Conservation (phyloP, 2,888 invertebrate species). For the Leucoma salicis region DNA sequence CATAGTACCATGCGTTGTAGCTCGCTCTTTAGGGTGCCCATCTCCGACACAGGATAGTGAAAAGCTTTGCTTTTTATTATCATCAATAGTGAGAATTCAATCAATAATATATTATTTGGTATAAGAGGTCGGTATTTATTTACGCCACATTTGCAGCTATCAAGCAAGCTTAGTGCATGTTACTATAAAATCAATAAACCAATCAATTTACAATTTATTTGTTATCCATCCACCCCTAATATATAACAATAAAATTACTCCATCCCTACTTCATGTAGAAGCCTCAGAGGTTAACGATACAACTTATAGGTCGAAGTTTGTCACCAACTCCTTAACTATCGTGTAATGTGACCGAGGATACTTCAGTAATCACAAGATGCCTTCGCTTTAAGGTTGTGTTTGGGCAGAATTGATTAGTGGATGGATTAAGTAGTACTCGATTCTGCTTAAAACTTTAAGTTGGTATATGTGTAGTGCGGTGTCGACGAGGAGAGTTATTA, state of each 20-base stretch:
- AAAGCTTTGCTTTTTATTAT: too few species aligned
- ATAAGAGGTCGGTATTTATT: too few species aligned
- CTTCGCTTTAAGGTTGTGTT: conserved; percentile 31
- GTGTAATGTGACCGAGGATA: conserved; percentile 48
- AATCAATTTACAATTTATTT: neutral
- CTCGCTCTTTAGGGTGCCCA: too few species aligned
- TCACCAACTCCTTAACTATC: conserved; percentile 46
- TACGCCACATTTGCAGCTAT: too few species aligned
- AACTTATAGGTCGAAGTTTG: conserved; percentile 50
- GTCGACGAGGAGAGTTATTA: neutral
- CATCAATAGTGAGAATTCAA: too few species aligned
- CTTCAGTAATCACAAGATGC: conserved; percentile 38
- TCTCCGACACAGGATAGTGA: too few species aligned
- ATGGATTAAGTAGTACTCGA: conserved; percentile 30
- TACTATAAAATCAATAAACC: neutral
- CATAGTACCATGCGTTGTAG: too few species aligned
- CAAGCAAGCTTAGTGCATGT: too few species aligned
- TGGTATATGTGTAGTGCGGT: neutral
- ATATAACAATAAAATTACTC: conserved; percentile 9
- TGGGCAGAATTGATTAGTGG: conserved; percentile 33
- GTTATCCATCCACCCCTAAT: neutral
- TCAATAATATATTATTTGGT: too few species aligned
- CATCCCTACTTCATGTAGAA: conserved; percentile 32
- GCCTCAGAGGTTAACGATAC: conserved; percentile 49
- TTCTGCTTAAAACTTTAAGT: conserved; percentile 18